Percentiles rank a stretch among this genome's conserved stretches.
Evolutionary conservation across 2,888 invertebrate genomes (phyloP).

Genomic region (Hirudinaria manillensis): DNA sequence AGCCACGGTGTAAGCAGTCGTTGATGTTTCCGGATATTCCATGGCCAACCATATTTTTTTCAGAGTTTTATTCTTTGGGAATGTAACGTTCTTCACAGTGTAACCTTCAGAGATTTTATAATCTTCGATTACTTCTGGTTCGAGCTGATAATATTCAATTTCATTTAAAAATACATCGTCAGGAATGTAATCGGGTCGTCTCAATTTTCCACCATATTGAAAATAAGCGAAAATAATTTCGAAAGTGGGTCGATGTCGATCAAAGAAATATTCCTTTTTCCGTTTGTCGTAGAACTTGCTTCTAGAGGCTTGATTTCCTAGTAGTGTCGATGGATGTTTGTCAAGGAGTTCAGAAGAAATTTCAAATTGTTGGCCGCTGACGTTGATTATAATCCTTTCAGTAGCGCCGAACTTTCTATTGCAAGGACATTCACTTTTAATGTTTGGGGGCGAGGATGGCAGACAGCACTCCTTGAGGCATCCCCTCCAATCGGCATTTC

Average conservation of each 20-base stretch:
- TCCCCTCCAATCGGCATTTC: not conserved
- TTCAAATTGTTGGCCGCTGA: conserved; percentile 52
- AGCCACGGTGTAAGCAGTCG: conserved; percentile 49
- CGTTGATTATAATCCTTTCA: conserved; percentile 51
- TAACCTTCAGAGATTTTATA: conserved; percentile 53
- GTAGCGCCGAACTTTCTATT: conserved; percentile 37
- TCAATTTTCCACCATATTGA: conserved; percentile 52
- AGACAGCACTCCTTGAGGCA: not conserved
- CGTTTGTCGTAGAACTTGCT: conserved; percentile 49
- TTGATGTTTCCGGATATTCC: conserved; percentile 53
- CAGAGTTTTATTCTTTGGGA: conserved; percentile 48
- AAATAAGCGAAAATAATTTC: conserved; percentile 54
- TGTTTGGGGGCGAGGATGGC: not conserved
- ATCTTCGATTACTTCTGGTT: conserved; percentile 49
- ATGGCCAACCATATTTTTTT: conserved; percentile 52
- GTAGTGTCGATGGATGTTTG: conserved; percentile 50
- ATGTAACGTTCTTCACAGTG: conserved; percentile 45
- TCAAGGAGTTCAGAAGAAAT: conserved; percentile 49
- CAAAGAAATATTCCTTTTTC: conserved; percentile 53
- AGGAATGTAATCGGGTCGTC: conserved; percentile 51
- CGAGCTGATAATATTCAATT: conserved; percentile 52
- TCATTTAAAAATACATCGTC: conserved; percentile 53
- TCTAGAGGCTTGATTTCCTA: conserved; percentile 51
- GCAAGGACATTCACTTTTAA: not conserved
- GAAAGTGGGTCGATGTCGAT: conserved; percentile 53